Evolutionary conservation across 2,113 vertebrate genomes (phyloP).

Genomic region (Malurus cyaneus): DNA sequence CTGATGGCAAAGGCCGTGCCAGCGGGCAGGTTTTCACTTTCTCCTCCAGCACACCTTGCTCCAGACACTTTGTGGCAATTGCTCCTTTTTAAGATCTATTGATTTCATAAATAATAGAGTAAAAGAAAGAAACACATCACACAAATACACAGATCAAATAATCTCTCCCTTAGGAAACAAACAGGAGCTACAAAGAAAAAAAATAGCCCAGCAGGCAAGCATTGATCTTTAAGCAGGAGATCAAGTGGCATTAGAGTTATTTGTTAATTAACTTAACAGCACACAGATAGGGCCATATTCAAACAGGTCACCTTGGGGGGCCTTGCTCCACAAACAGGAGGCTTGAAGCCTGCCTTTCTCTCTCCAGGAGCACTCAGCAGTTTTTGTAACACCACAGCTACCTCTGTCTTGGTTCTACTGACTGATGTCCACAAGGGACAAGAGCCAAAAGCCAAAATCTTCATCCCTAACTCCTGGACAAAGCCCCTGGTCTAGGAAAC

Average conservation of each 20-base stretch:
- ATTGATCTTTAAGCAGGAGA: conserved; percentile 10
- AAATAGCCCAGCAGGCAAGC: background rate
- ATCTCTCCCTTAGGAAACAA: conserved; percentile 6
- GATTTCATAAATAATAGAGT: conserved; percentile 47
- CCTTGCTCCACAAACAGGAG: background rate
- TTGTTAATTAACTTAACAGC: background rate
- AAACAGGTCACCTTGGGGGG: background rate
- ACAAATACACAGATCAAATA: conserved; percentile 19
- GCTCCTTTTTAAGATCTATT: conserved; percentile 31
- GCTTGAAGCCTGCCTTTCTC: background rate
- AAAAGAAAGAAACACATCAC: conserved; percentile 3
- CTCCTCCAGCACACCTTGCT: background rate
- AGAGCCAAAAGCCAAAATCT: background rate
- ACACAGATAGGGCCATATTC: background rate
- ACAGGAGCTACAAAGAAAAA: background rate
- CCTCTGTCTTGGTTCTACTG: background rate
- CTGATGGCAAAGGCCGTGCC: background rate
- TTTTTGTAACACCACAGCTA: background rate
- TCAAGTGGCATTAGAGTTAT: background rate
- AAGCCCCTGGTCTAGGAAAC: background rate
- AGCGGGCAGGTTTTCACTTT: background rate
- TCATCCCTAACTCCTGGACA: background rate
- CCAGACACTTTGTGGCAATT: background rate
- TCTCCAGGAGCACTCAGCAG: background rate
- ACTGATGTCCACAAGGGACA: background rate